Percentiles rank a stretch among this genome's conserved stretches.
Evolutionary conservation across 1,140 invertebrate genomes (phyloP).

Genomic region (Penaeus vannamei): DNA sequence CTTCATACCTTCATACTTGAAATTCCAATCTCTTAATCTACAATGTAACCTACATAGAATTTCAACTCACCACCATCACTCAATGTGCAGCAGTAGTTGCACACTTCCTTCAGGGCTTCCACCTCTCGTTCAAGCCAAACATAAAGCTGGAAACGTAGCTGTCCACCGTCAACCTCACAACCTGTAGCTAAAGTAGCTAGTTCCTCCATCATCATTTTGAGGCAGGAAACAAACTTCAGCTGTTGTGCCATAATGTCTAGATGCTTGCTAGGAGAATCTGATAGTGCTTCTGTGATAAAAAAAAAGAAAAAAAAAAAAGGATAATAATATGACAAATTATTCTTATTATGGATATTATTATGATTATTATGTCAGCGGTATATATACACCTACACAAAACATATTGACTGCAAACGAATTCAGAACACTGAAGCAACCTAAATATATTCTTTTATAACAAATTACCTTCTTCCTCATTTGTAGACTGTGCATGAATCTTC

Average conservation of each 20-base stretch:
- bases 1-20: no score
- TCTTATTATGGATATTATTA: no score
- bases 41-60: no score
- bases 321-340: background rate
- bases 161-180: constrained; percentile 98
- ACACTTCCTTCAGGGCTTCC: constrained; percentile 90
- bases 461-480: constrained; percentile 59
- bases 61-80: constrained; percentile 47
- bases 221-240: constrained; percentile 97
- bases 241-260: constrained; percentile 99
- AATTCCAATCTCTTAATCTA: no score
- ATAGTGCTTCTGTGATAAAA: background rate
- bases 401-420: background rate
- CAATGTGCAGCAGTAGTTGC: constrained; percentile 81
- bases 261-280: constrained; percentile 33
- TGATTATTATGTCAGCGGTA: background rate
- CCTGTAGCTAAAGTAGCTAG: constrained; percentile 96
- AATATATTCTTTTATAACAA: background rate
- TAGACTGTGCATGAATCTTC: background rate
- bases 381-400: background rate
- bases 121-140: constrained; percentile 96
- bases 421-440: background rate
- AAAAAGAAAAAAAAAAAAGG: no score
- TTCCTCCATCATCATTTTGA: constrained; percentile 99
- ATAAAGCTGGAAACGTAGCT: constrained; percentile 95